Conservation (phyloP, 1,140 invertebrate genomes). For the Hypsibius dujardini region DNA sequence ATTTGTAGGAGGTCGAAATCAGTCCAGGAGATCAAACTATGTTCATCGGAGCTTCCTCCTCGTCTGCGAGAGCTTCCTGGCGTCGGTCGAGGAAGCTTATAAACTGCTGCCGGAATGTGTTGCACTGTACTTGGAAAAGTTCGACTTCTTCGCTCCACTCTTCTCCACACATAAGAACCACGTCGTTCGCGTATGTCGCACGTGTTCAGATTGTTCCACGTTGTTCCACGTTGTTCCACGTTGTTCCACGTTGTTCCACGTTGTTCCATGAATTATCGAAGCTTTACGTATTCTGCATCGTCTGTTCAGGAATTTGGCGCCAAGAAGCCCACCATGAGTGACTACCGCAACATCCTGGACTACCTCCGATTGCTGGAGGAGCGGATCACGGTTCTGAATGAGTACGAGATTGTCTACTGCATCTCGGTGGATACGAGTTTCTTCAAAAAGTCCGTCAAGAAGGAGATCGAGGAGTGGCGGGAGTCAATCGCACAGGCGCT, state of each 20-base stretch:
- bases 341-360: conserved; percentile 9
- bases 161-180: neutral
- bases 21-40: neutral
- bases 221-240: too few species aligned
- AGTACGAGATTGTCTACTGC: conserved; percentile 12
- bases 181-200: neutral
- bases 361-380: conserved; percentile 10
- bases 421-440: neutral
- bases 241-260: too few species aligned
- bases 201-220: too few species aligned
- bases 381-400: neutral
- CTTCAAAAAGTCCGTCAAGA: neutral
- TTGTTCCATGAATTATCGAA: neutral
- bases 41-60: neutral
- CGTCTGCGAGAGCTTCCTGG: neutral
- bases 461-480: conserved; percentile 10
- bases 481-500: neutral
- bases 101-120: conserved; percentile 14
- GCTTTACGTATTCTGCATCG: neutral
- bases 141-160: neutral
- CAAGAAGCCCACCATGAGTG: conserved; percentile 17
- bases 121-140: conserved; percentile 8
- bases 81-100: conserved; percentile 13
- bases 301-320: neutral
- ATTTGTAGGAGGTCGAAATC: neutral